Evolutionary conservation across 2,888 invertebrate genomes (phyloP), one percentile per base, ranked within the genome.

Genomic region (Catotricha subobsoleta): DNA sequence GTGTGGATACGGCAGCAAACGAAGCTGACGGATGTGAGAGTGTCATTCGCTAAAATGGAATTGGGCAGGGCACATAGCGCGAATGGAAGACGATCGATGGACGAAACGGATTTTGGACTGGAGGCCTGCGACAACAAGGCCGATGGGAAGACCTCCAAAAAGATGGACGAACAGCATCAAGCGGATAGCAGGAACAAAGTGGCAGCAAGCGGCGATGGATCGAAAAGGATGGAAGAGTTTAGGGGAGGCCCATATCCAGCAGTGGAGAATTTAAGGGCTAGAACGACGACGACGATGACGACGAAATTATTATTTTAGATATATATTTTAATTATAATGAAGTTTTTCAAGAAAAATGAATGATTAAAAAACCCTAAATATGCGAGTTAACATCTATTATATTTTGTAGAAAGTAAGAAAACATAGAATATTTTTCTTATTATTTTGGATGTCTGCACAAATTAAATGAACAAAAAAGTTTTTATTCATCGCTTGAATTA

Each of bases 1-100:
- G 41, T 39, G 40, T 40, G 31, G 34, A 35, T 28, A 31, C 38
- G 23, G 35, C 31, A 33, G 39, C 43, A 27, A 38, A 40, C 39
- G 19, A 41, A 42, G 25, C 23, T 35, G 27, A 21, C 23, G 25
- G 39, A 48, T 46, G 8, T 37, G 44, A 41, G 45, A 41, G 43
- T 43, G 44, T 28, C 43, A 40, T n/a, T 30, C 30, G 12, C n/a
- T 30, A 10, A 30, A 30, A 15, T 30, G 18, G 33, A 33, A 16
- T 16, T 16, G 33, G 16, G 33, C 33, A 10, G 33, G 16, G 16
- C 33, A 33, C 10, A 33, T 33, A 15, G 18, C 33, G 8, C n/a
- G 33, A 15, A 9, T 12, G 16, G 16, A 3, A 10, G 33, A 33
- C 10, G 33, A 33, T 15, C 33, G 33, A 6, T 33, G 33, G 33